These are phyloP conservation scores for Lepisosteus osseus DNA, from an alignment of 2,113 vertebrate species.

Conservation along the genomic window DNA sequence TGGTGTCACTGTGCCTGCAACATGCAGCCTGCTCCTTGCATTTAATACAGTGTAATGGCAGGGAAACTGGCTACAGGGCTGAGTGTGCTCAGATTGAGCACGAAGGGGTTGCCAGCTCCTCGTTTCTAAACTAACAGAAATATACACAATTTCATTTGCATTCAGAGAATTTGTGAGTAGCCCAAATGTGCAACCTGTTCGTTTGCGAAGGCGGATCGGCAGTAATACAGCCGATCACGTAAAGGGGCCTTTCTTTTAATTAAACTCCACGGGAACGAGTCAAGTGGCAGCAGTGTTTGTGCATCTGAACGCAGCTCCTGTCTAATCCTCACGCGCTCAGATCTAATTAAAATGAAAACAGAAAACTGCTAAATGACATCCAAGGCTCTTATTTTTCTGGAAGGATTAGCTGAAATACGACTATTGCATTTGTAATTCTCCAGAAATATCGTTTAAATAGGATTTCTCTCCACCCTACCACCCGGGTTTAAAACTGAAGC, in stretches of 20 bases:
- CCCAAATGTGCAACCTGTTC: slow-evolving; percentile 1
- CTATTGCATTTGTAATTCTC: slow-evolving; percentile 75
- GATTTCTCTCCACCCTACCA: slow-evolving; percentile 3
- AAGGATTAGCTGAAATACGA: slow-evolving; percentile 67
- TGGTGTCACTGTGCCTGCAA: not conserved
- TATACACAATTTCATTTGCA: no score
- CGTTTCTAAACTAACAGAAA: no score
- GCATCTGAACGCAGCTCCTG: slow-evolving; percentile 68
- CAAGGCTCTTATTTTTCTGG: slow-evolving; percentile 69
- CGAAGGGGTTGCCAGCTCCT: no score
- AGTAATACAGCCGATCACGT: not conserved
- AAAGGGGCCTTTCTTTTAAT: slow-evolving; percentile 1
- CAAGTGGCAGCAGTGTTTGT: slow-evolving; percentile 44
- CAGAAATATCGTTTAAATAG: slow-evolving; percentile 68
- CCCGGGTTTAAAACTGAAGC: slow-evolving; percentile 30
- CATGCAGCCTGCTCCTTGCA: not conserved
- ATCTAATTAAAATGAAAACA: slow-evolving; percentile 54
- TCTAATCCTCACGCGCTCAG: slow-evolving; percentile 70
- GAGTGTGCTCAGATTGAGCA: no score
- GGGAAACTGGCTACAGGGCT: not conserved
- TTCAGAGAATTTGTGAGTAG: not conserved
- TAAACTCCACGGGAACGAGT: slow-evolving; percentile 23
- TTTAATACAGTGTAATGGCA: not conserved
- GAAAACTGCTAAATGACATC: slow-evolving; percentile 59
- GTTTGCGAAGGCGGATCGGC: not conserved